phyloP scores from a whole-genome alignment of 1,140 invertebrate genomes.

The Saccostrea glomerata region DNA sequence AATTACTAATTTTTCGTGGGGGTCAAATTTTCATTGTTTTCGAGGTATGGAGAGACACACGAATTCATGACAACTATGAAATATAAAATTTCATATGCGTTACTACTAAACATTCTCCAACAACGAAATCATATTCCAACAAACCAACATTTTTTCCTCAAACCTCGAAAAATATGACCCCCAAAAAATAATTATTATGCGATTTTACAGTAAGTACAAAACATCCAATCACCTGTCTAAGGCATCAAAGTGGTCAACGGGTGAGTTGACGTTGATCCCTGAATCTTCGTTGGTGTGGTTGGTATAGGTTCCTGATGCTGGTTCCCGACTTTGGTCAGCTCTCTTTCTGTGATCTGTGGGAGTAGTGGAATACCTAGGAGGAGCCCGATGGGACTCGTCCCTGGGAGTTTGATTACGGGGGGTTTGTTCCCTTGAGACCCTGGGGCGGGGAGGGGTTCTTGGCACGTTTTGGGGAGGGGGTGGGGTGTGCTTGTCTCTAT shows the following conservation, averaged over 20 bases:
- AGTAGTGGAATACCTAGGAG: slow-evolving; percentile 51
- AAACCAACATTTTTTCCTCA: too few relatives aligned
- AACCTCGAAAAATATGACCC: too few relatives aligned
- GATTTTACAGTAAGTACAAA: too few relatives aligned
- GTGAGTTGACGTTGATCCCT: slow-evolving; percentile 64
- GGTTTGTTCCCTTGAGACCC: neutral
- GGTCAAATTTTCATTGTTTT: too few relatives aligned
- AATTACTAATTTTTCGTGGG: too few relatives aligned
- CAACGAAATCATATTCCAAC: too few relatives aligned
- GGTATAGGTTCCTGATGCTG: slow-evolving; percentile 58
- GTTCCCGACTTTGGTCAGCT: slow-evolving; percentile 44
- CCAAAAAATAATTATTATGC: too few relatives aligned
- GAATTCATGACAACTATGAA: too few relatives aligned
- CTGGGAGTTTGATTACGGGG: slow-evolving; percentile 30
- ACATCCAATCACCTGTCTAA: slow-evolving; percentile 51
- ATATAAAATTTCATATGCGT: too few relatives aligned
- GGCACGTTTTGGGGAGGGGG: slow-evolving; percentile 41
- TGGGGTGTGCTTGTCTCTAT: slow-evolving; percentile 38
- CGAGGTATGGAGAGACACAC: too few relatives aligned
- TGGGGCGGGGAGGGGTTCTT: neutral
- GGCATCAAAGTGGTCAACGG: slow-evolving; percentile 62
- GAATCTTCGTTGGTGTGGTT: slow-evolving; percentile 66
- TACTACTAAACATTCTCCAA: too few relatives aligned
- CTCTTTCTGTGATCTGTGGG: slow-evolving; percentile 45
- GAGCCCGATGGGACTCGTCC: slow-evolving; percentile 20